Evolutionary conservation across 2,888 invertebrate species (phyloP).

Genomic region (Epirrita christyi): DNA sequence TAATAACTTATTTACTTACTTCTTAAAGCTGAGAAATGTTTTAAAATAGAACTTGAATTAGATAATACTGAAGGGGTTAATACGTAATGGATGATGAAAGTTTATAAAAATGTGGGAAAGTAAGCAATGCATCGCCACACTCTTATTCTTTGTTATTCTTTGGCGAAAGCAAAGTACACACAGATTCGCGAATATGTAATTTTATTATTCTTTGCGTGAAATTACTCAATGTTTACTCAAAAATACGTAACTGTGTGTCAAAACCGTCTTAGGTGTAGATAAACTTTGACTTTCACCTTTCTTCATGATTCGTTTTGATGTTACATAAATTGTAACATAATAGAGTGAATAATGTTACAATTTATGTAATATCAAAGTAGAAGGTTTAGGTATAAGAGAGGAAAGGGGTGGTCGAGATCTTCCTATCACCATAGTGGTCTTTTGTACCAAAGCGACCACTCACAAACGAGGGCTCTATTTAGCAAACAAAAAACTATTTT

Average conservation of each 20-base stretch:
- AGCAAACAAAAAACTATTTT: no score
- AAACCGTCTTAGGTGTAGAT: conserved; percentile 61
- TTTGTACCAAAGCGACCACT: no score
- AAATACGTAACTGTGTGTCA: conserved; percentile 65
- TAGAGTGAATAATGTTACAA: not conserved
- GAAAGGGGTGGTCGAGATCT: no score
- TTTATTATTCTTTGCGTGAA: conserved; percentile 55
- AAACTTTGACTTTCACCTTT: conserved; percentile 73
- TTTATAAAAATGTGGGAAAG: conserved; percentile 4
- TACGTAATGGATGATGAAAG: conserved; percentile 19
- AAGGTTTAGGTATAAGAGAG: no score
- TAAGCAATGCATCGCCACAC: not conserved
- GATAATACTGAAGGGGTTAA: no score
- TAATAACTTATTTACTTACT: no score
- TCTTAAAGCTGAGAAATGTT: no score
- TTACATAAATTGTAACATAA: conserved; percentile 6
- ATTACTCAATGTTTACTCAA: conserved; percentile 76
- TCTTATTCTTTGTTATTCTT: conserved; percentile 45
- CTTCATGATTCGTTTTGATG: conserved; percentile 50
- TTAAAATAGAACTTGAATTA: no score
- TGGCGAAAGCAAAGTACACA: conserved; percentile 56
- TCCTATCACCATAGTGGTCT: no score
- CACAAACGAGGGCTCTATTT: no score
- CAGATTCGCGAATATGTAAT: conserved; percentile 65
- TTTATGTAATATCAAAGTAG: no score